Base-by-base conservation (phyloP, 2,888 invertebrate genomes). In the Oligia latruncula region DNA sequence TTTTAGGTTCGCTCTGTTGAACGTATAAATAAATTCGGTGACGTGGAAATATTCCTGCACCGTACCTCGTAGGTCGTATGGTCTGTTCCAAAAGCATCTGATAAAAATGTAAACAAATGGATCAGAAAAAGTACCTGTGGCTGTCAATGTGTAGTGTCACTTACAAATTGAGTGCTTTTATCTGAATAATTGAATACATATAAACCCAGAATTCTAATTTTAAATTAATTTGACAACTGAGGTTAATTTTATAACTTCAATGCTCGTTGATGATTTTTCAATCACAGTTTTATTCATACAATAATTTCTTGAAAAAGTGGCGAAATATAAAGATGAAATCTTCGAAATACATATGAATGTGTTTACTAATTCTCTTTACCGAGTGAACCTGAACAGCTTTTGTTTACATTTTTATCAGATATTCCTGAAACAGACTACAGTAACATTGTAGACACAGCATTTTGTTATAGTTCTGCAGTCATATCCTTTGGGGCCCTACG, bases 11-110 rank as follows among this genome's bases (percentile, higher is more conserved):
- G 70, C 86, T 82, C 86, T 67, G 78, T 52, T 77, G 86, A 70
- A 76, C 81, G 4, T 78, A 77, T 74, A 82, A 55, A 82, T 66
- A 78, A 55, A 86, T 75, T 83, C 76, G 74, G n/a, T 68, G 87
- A 23, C 67, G 49, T 29, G 80, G 77, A 85, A 84, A 87, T 77
- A 77, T 87, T 84, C 46, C 43, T 55, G 71, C 49, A 55, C 58
- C 55, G 52, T 17, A 46, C 46, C 55, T 49, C 81, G n/a, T 43
- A 64, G 20, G 23, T 76, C 8, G 64, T 62, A 60, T 64, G 4
- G 6, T 71, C 43, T 71, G 64, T 71, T 4, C 4, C 5, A 43
- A n/a, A 71, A n/a, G 11, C 17, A 40, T n/a, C 40, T n/a, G n/a
- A 43, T 64, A 4, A 13, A n/a, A 40, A 13, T 58, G n/a, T 64